Percentiles rank a stretch among this genome's conserved stretches.
Evolutionary conservation across 92 coral and sea anemone species (phyloP).

Genomic region (Plumapathes pennacea): DNA sequence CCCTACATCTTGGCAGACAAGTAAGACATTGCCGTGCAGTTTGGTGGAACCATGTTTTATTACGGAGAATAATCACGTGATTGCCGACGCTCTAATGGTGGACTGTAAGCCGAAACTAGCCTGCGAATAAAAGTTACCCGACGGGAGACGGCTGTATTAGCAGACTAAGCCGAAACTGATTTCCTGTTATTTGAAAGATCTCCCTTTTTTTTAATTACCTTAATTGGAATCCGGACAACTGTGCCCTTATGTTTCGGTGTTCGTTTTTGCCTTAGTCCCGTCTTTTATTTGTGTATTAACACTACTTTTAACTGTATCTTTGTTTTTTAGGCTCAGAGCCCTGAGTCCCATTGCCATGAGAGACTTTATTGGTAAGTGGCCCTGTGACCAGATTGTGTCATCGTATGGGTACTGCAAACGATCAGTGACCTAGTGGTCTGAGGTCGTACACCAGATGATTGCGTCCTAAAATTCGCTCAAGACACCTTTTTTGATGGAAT

Average conservation of each 20-base stretch:
- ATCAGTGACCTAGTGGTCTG: no score
- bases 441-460: no score
- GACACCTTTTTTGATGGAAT: no score
- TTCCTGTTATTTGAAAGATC: no score
- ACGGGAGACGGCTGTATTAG: no score
- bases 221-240: not conserved
- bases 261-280: not conserved
- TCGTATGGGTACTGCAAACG: no score
- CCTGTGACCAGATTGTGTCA: no score
- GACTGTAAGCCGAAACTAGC: not conserved
- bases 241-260: no score
- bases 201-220: no score
- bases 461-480: no score
- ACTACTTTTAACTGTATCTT: not conserved
- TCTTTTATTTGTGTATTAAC: not conserved
- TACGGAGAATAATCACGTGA: not conserved
- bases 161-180: no score
- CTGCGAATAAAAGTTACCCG: no score
- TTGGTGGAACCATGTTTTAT: not conserved
- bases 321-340: conserved; percentile 71
- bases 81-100: not conserved
- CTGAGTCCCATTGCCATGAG: conserved; percentile 95
- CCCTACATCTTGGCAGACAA: conserved; percentile 87
- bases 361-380: conserved; percentile 95
- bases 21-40: conserved; percentile 32